phyloP scores from a whole-genome alignment of 2,888 invertebrate species.

The Patella pellucida region DNA sequence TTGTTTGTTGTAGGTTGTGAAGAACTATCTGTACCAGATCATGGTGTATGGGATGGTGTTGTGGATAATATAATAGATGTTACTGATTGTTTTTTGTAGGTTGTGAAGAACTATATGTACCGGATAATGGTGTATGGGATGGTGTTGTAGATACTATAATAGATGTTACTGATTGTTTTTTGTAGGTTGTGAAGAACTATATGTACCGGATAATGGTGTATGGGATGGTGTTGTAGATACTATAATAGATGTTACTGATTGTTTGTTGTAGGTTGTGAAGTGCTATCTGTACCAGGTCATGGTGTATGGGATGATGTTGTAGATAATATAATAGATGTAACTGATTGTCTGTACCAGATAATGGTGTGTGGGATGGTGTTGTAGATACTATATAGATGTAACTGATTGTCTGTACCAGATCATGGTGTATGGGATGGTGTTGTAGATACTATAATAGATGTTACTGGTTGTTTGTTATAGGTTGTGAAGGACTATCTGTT shows the following conservation, averaged over 20 bases:
- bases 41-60: background rate
- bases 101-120: background rate
- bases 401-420: background rate
- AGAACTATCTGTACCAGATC: background rate
- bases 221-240: background rate
- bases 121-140: background rate
- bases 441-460: too few species aligned
- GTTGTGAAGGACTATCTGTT: background rate
- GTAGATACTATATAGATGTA: background rate
- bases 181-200: background rate
- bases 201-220: background rate
- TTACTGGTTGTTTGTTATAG: background rate
- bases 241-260: background rate
- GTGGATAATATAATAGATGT: background rate
- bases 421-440: background rate
- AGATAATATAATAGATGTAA: background rate
- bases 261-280: too few species aligned
- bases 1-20: background rate
- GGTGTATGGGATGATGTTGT: background rate
- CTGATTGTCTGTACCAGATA: background rate
- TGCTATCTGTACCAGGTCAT: background rate
- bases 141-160: background rate
- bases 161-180: background rate
- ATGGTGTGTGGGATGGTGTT: background rate
- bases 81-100: background rate